Base-by-base conservation (phyloP, 2,113 vertebrate genomes). In the Ammodytes dubius region DNA sequence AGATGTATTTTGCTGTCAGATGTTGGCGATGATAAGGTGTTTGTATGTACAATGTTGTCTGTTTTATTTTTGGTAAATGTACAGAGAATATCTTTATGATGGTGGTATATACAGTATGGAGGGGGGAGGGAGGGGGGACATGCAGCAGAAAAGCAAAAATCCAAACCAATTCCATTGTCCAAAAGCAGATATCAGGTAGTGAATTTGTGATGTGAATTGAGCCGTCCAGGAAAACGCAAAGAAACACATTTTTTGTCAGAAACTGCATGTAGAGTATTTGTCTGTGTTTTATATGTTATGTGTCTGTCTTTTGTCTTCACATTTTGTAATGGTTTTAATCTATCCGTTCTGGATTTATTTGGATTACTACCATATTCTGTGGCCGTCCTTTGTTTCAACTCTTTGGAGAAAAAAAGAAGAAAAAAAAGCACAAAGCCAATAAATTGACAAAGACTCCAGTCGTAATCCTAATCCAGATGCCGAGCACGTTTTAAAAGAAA, bases 1-100 rank as follows among this genome's bases (percentile, higher is more conserved):
- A 4, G 65, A 71, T 81, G 88, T 92, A 68, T 91, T 86, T 87
- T 83, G 74, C 71, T 70, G 80, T 92, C 84, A 75, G 19, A 80
- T 77, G 89, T 92, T 75, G 81, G 70, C 61, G 27, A 27, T 17
- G 6, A 4, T 49, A 61, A 82, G 63, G 68, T 90, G 87, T 91
- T 89, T 81, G 84, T 86, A 84, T 79, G 83, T 88, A 73, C 65
- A 53, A 40, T 63, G 73, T 79, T 50, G 79, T 87, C 67, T 39
- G 76, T 84, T 64, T 85, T 82, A 66, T 85, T 82, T 88, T 89
- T 74, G 68, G 73, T 81, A 80, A 81, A 79, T 81, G 53, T 87
- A 80, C 79, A 83, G 81, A 76, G 80, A 79, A 52, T 59, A 73
- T 76, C 74, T 86, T 71, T 71, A 74, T 3, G 17, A 19, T 47